phyloP scores from a whole-genome alignment of 2,113 vertebrate genomes.

The Maccullochella peelii region DNA sequence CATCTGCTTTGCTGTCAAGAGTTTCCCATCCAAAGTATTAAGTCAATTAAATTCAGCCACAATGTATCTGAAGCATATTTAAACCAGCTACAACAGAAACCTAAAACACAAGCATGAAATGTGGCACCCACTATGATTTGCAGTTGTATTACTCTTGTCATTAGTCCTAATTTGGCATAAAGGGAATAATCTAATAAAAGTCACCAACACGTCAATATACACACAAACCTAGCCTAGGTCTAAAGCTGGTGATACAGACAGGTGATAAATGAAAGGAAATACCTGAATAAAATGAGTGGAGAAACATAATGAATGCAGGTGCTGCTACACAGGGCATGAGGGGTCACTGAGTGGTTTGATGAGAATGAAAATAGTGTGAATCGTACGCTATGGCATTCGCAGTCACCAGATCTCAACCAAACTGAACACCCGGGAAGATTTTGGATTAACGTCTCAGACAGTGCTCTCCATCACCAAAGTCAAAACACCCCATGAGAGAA shows the following conservation, averaged over 20 bases:
- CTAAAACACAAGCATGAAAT: background rate
- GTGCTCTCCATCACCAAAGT: background rate
- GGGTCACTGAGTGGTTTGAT: background rate
- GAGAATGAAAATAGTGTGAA: background rate
- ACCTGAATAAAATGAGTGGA: background rate
- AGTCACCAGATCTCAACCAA: conserved; percentile 1
- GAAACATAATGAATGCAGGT: background rate
- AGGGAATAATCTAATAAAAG: background rate
- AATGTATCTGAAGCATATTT: background rate
- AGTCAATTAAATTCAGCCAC: background rate
- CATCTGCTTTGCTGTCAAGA: background rate
- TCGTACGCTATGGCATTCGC: too few relatives aligned
- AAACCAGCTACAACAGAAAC: background rate
- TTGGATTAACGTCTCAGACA: background rate
- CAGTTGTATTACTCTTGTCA: background rate
- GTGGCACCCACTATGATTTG: background rate
- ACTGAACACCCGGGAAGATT: background rate
- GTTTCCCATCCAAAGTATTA: background rate
- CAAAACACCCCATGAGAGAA: background rate
- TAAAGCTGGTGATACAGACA: conserved; percentile 20
- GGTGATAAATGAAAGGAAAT: conserved; percentile 32
- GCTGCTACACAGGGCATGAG: background rate
- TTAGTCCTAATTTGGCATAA: background rate
- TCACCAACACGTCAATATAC: background rate
- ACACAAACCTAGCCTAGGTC: background rate